Percentiles rank a stretch among this genome's conserved stretches.
Evolutionary conservation across 2,888 invertebrate species (phyloP).

Genomic region (Andricus curvator): DNA sequence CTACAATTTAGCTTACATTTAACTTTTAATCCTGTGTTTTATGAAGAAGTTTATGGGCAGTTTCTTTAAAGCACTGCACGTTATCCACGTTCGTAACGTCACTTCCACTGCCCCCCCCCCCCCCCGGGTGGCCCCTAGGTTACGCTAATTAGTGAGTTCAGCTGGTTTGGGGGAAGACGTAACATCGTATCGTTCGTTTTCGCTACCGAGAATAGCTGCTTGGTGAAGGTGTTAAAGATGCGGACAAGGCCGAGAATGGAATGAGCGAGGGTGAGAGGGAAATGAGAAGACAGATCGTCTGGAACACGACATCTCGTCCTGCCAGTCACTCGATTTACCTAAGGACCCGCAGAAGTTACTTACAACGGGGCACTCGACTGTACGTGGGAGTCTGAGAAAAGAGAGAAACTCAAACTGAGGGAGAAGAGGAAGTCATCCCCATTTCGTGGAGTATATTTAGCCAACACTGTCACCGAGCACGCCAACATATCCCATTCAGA

Average conservation of each 20-base stretch:
- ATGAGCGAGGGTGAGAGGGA: slow-evolving; percentile 12
- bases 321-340: slow-evolving; percentile 52
- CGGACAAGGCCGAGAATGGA: slow-evolving; percentile 27
- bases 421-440: slow-evolving; percentile 13
- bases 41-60: too few relatives aligned
- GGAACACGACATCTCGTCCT: slow-evolving; percentile 51
- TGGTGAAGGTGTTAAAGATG: slow-evolving; percentile 37
- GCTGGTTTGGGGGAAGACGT: background rate
- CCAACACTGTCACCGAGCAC: background rate
- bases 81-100: too few relatives aligned
- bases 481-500: slow-evolving; percentile 33
- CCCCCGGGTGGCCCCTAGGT: background rate
- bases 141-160: slow-evolving; percentile 36
- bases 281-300: slow-evolving; percentile 42
- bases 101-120: too few relatives aligned
- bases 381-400: slow-evolving; percentile 32
- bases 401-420: slow-evolving; percentile 19
- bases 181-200: slow-evolving; percentile 10
- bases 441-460: slow-evolving; percentile 33
- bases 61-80: too few relatives aligned
- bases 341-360: slow-evolving; percentile 42
- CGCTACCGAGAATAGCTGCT: background rate
- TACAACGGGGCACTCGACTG: slow-evolving; percentile 20
- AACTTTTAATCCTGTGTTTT: too few relatives aligned
- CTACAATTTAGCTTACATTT: too few relatives aligned